Evolutionary conservation across 2,797 vertebrate species (phyloP), one percentile per base, ranked within the genome.

Genomic region (Sebastolobus altivelis): DNA sequence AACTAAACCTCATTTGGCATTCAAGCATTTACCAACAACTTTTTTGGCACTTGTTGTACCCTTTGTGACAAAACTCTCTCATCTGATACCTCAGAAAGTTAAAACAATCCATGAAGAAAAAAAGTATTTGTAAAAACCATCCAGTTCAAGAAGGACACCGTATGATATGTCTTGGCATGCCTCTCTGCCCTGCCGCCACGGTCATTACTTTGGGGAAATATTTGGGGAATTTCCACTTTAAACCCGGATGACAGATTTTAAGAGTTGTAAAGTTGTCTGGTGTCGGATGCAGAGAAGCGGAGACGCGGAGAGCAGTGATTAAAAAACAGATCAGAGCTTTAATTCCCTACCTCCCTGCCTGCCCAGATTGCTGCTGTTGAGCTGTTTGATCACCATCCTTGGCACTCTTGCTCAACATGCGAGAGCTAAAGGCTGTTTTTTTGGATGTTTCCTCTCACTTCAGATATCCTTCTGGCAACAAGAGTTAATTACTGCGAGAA

Each of bases 241-340:
- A 66, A 62, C 75, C 69, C 63, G 6, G 88, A 91, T 91, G 89
- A 91, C 85, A 90, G 89, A 90, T 89, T 92, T 89, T 80, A 88
- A 84, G 88, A 87, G 83, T 72, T 86, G 83, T 68, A 62, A 83
- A 84, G 82, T 88, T 81, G 86, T 80, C 60, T 89, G 84, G 86
- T 93, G 91, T 95, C 92, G 94, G 92, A 92, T 93, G 93, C 80
- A 87, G 80, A 60, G 79, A 72, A 58, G 82, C 77, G 61, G 82
- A 88, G 84, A 94, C 69, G 79, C 72, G 72, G 73, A 89, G 89
- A 93, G 88, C 84, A 31, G 89, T 95, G 93, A 95, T 95, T 95
- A 95, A 93, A 94, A 93, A 92, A 88, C 93, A 93, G 90, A 94
- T 92, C 89, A 89, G 88, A 84, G 85, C 88, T 89, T 90, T 94